phyloP scores from a whole-genome alignment of 2,888 invertebrate species.

The Rhamnusium bicolor region DNA sequence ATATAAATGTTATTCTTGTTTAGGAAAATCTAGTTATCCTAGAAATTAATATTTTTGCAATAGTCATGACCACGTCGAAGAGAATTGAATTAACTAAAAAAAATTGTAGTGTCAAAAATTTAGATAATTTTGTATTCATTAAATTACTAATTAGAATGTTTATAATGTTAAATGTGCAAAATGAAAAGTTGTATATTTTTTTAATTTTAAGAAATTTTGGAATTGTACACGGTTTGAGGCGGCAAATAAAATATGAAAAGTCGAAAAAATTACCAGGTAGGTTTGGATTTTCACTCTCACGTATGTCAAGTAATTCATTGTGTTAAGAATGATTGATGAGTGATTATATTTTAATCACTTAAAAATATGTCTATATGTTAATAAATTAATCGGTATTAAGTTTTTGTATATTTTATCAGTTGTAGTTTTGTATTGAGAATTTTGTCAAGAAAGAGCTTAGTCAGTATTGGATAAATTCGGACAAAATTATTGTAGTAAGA shows the following conservation, averaged over 20 bases:
- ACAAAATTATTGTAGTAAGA: no score
- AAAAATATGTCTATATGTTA: neutral
- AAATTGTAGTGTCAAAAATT: slow-evolving; percentile 2
- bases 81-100: neutral
- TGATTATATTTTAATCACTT: neutral
- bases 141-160: neutral
- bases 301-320: neutral
- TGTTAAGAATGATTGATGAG: neutral
- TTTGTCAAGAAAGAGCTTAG: no score
- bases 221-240: neutral
- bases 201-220: slow-evolving; percentile 3
- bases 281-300: neutral
- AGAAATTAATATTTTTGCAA: neutral
- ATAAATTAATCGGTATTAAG: neutral
- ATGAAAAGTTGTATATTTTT: slow-evolving; percentile 10
- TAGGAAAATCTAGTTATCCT: neutral
- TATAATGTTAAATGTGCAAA: slow-evolving; percentile 16
- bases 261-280: neutral
- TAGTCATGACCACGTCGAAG: slow-evolving; percentile 25
- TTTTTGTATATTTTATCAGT: neutral
- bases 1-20: neutral
- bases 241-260: neutral
- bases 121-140: slow-evolving; percentile 27
- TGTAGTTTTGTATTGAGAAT: no score
- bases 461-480: no score